Base-by-base conservation (phyloP, 2,113 vertebrate genomes). In the Macrotus californicus region DNA sequence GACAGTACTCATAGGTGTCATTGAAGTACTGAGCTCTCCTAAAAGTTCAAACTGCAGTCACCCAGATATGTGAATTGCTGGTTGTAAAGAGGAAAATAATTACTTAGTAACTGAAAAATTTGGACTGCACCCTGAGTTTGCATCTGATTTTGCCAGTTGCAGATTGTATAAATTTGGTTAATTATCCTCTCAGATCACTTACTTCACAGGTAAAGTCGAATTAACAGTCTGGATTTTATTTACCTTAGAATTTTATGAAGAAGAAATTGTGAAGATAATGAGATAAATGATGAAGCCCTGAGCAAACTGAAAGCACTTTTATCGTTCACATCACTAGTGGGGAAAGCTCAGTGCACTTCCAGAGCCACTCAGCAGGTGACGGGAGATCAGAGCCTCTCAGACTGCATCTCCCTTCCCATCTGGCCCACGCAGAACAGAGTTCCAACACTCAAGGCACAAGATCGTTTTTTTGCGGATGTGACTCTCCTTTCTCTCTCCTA, bases 251-350 rank as follows among this genome's bases (percentile, higher is more conserved):
- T 46, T 21, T 69, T 86, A 41, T 22, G 36, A 59, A 86, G 8
- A 86, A 24, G 29, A 39, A 89, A 59, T 34, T 52, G 19, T 56
- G 76, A 81, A 89, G 64, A 69, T 77, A 24, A 67, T 46, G 86
- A 70, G 24, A 73, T 73, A 67, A 83, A 39, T 48, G 19, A 52
- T 85, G 36, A 80, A 66, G 9, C 21, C 83, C 36, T 48, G 88
- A 96, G 59, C 39, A 67, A 75, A 83, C 50, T 8, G n/a, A 84
- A 67, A 59, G 29, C 56, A n/a, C 89, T 80, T 96, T 85, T 85
- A 72, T 87, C 39, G 69, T 39, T 26, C 24, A 16, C 22, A 75
- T 48, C 18, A n/a, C n/a, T 86, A 13, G 66, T n/a, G 61, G 56
- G 36, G 41, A 82, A 69, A 89, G 54, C 43, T 85, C 52, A 54